Base-by-base conservation (phyloP, 2,113 vertebrate genomes). In the Triplophysa tibetana region DNA sequence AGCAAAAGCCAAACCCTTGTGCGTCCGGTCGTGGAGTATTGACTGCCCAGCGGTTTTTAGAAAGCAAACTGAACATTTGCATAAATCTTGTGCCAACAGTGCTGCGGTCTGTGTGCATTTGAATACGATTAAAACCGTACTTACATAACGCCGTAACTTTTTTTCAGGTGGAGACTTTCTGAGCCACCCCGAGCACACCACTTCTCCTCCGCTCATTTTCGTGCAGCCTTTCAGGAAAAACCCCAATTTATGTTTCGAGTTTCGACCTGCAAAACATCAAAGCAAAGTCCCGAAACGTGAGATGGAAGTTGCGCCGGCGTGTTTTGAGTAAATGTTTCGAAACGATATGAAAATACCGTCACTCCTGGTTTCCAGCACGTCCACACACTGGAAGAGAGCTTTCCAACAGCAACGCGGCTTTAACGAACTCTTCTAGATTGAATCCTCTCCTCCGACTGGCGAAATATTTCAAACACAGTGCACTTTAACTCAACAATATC, bases 101-200 rank as follows among this genome's bases (percentile, higher is more conserved):
- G 24, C 17, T n/a, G 52, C 11, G 60, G 43, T 69, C 16, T 19
- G n/a, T 23, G 63, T 60, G 33, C 45, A 70, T 67, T 75, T 78
- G 69, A 78, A 81, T 52, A 77, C 86, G 62, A 86, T 82, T 83
- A 86, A 86, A 73, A 66, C 82, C 81, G 74, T 82, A 99, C 97
- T 98, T 96, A 99, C 97, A 92, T 98, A 99, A 94, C 97, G 97
- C 91, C 97, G 96, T 92, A 98, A 95, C 95, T 98, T 98, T 89
- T 98, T 98, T 92, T 98, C 97, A 86, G 97, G 97, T 78, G 97
- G 97, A 69, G 97, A 98, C 93, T 98, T 98, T 91, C 96, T 94
- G 67, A 98, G 93, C 97, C 97, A 98, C 76, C 97, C 97, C 52
- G 94, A 93, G 83, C 93, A 97, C 86, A 98, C 94, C 93, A 97